These are phyloP conservation scores for Lacerta viridis DNA, from an alignment of 2,797 vertebrate species.

Conservation along the genomic window DNA sequence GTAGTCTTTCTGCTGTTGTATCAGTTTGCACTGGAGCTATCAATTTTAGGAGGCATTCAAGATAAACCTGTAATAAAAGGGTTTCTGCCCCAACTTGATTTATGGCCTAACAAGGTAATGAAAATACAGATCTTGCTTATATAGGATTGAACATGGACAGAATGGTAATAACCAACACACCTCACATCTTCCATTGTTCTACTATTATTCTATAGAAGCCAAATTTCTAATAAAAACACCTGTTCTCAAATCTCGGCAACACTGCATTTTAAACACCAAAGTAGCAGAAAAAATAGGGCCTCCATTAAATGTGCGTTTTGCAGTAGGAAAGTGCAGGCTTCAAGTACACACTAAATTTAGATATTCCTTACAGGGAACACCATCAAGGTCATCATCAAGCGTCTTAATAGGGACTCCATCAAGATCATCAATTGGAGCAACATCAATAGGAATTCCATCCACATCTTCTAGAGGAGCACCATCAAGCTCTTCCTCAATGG, in stretches of 20 bases:
- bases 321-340: background rate
- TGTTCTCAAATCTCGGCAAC: background rate
- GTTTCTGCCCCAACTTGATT: background rate
- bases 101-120: slow-evolving; percentile 23
- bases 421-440: slow-evolving; percentile 89
- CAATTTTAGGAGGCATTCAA: background rate
- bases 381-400: slow-evolving; percentile 95
- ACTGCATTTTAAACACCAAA: background rate
- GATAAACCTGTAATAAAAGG: background rate
- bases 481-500: slow-evolving; percentile 93
- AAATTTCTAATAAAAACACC: background rate
- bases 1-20: background rate
- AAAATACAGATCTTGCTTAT: slow-evolving; percentile 33
- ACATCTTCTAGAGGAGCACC: slow-evolving; percentile 91
- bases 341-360: slow-evolving; percentile 34
- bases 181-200: background rate
- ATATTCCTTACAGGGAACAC: slow-evolving; percentile 89
- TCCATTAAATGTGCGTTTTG: background rate
- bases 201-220: slow-evolving; percentile 12
- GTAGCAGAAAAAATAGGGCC: background rate
- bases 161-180: background rate
- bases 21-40: background rate
- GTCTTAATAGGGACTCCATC: slow-evolving; percentile 95
- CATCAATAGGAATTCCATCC: slow-evolving; percentile 91
- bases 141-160: background rate